These are phyloP conservation scores for Cladorhizidae sp. DNA, from an alignment of 37 sponge, comb jelly and placozoan genomes.

Conservation along the genomic window DNA sequence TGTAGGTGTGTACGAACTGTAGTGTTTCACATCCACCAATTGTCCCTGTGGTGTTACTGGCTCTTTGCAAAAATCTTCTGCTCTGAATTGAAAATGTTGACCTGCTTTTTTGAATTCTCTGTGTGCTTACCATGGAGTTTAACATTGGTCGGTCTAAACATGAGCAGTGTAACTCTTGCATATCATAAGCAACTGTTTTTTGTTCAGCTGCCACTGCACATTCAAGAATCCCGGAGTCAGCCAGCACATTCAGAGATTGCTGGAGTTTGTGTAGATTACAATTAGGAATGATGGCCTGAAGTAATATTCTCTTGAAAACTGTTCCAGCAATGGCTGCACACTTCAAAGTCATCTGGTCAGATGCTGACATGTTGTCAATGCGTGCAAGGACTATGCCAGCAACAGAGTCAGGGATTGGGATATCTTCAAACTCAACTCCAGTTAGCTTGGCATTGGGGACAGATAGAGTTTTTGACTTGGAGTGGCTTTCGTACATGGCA, in stretches of 20 bases:
- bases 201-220: slow-evolving; percentile 66
- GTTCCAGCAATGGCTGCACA: slow-evolving; percentile 86
- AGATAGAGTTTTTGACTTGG: too few species aligned
- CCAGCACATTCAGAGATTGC: slow-evolving; percentile 40
- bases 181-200: background rate
- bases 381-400: slow-evolving; percentile 83
- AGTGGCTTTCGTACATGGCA: too few species aligned
- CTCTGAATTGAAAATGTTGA: too few species aligned
- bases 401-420: slow-evolving; percentile 82
- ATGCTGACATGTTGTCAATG: slow-evolving; percentile 75
- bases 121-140: background rate
- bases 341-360: slow-evolving; percentile 88
- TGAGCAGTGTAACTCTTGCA: slow-evolving; percentile 37
- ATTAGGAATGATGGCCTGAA: slow-evolving; percentile 66
- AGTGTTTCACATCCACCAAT: slow-evolving; percentile 59
- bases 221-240: slow-evolving; percentile 67
- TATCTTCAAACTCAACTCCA: slow-evolving; percentile 34
- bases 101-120: background rate
- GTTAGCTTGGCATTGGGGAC: too few species aligned
- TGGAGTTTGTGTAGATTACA: slow-evolving; percentile 27
- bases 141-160: slow-evolving; percentile 12
- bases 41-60: slow-evolving; percentile 11
- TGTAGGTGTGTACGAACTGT: slow-evolving; percentile 83
- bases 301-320: slow-evolving; percentile 61
- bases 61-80: background rate